phyloP scores from a whole-genome alignment of 2,113 vertebrate genomes.

The Redunca redunca region DNA sequence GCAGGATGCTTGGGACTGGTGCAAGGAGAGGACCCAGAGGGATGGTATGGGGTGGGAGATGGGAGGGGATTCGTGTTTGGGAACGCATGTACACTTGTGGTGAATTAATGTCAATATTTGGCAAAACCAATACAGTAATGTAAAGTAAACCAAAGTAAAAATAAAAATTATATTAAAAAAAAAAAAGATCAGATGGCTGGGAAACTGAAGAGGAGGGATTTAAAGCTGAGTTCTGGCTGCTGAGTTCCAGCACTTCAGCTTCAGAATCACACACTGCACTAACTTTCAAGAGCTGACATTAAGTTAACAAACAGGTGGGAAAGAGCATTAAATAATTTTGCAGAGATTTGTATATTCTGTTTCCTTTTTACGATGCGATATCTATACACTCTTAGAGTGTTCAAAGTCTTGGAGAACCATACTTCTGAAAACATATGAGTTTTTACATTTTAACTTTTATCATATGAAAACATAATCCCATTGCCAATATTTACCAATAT shows the following conservation, averaged over 20 bases:
- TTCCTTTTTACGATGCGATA: background rate
- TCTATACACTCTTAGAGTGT: background rate
- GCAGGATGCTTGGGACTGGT: no score
- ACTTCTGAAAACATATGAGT: background rate
- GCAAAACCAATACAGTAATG: no score
- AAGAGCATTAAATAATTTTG: background rate
- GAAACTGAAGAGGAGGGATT: background rate
- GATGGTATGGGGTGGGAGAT: no score
- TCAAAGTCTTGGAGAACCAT: background rate
- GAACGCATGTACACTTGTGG: no score
- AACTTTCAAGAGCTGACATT: background rate
- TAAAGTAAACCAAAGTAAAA: no score
- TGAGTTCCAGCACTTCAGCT: background rate
- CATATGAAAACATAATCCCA: background rate
- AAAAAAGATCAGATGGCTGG: background rate
- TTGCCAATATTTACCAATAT: background rate
- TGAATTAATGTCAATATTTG: no score
- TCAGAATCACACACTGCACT: background rate
- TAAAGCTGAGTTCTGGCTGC: background rate
- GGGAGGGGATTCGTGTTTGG: no score
- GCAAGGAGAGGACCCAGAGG: no score
- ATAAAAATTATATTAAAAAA: no score
- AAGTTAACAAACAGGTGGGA: background rate
- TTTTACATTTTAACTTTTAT: background rate
- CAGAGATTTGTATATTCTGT: background rate